phyloP scores from a whole-genome alignment of 2,113 vertebrate species.

The Cygnus buccinator region DNA sequence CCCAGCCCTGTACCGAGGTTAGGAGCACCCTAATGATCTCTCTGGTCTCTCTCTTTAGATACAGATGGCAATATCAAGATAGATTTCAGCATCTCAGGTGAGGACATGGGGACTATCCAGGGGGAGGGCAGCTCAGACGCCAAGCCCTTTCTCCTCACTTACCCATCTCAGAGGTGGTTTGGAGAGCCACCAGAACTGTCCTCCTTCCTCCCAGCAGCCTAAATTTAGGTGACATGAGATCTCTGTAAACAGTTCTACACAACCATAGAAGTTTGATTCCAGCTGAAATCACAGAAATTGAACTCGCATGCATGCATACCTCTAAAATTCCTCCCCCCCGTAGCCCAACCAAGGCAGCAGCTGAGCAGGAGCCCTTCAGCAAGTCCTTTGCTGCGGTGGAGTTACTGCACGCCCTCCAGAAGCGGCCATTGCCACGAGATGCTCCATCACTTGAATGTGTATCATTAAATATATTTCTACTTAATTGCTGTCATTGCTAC shows the following conservation, averaged over 20 bases:
- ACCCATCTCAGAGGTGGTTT: neutral
- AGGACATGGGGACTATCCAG: neutral
- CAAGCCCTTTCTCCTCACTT: neutral
- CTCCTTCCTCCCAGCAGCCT: neutral
- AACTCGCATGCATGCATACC: rapidly evolving
- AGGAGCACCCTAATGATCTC: neutral
- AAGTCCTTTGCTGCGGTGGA: neutral
- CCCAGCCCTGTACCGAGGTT: neutral
- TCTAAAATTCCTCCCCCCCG: neutral
- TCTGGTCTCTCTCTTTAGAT: neutral
- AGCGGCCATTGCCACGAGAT: neutral
- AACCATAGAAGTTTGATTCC: neutral
- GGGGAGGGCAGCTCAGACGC: no score
- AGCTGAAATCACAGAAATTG: neutral
- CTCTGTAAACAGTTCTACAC: no score
- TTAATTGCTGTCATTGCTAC: neutral
- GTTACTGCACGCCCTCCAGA: neutral
- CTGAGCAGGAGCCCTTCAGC: neutral
- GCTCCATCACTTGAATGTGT: neutral
- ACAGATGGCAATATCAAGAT: neutral
- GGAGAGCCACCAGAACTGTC: neutral
- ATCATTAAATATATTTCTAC: neutral
- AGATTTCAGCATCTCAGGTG: neutral
- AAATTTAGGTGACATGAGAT: neutral
- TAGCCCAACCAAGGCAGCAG: neutral